Percentiles rank a stretch among this genome's conserved stretches.
These are phyloP conservation scores for Leptogaster cylindrica DNA, from an alignment of 2,888 invertebrate genomes.

Conservation along the genomic window DNA sequence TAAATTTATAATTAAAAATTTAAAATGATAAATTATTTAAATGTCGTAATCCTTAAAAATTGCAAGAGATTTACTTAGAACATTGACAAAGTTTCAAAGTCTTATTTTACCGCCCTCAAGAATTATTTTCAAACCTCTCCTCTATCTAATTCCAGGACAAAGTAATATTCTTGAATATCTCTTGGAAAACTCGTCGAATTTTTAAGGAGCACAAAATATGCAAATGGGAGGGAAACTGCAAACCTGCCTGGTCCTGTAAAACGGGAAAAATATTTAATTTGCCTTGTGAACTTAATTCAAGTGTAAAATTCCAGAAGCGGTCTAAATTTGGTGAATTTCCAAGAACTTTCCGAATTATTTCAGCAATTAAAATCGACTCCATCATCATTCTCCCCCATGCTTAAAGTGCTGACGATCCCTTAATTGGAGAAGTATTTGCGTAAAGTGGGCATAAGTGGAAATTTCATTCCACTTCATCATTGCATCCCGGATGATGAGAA, in stretches of 20 bases:
- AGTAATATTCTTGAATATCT: too few species aligned
- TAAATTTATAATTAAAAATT: too few species aligned
- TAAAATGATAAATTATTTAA: too few species aligned
- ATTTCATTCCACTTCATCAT: neutral
- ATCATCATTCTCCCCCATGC: neutral
- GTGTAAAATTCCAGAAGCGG: conserved; percentile 16
- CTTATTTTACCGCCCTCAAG: too few species aligned
- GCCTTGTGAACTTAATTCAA: conserved; percentile 20
- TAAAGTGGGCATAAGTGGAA: neutral
- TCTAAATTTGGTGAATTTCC: conserved; percentile 12
- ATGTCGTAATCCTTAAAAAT: too few species aligned
- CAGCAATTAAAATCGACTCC: conserved; percentile 22
- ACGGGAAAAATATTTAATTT: conserved; percentile 31
- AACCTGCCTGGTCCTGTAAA: neutral
- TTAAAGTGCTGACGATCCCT: neutral
- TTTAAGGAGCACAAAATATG: conserved; percentile 30
- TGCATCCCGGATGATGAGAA: neutral
- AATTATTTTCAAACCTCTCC: too few species aligned
- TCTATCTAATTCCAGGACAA: too few species aligned
- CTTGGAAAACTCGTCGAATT: conserved; percentile 19
- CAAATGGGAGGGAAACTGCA: neutral
- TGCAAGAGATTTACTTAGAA: too few species aligned
- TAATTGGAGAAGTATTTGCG: conserved; percentile 5
- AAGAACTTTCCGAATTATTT: conserved; percentile 22
- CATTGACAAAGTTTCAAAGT: too few species aligned